Conservation (phyloP, 2,797 vertebrate genomes). For the Diplodus sargus region DNA sequence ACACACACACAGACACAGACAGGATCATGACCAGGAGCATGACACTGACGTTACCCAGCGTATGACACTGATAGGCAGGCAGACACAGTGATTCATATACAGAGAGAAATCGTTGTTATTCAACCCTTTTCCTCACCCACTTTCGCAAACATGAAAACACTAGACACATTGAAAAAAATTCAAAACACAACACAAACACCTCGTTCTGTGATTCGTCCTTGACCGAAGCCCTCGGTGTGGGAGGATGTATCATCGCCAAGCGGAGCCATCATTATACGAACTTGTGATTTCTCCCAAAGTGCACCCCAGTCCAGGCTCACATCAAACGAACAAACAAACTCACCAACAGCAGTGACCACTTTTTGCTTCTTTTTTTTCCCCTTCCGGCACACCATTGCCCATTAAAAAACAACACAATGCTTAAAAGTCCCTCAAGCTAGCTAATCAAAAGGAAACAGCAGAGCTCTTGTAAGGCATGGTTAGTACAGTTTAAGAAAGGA, state of each 20-base stretch:
- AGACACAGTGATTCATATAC: constrained; percentile 16
- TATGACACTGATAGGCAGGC: constrained; percentile 45
- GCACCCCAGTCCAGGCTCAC: constrained; percentile 26
- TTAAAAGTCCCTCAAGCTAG: constrained; percentile 46
- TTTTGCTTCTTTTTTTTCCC: constrained; percentile 13
- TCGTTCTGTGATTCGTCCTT: constrained; percentile 41
- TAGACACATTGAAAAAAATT: constrained; percentile 1
- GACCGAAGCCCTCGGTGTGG: constrained; percentile 38
- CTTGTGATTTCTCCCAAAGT: constrained; percentile 45
- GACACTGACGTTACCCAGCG: constrained; percentile 21
- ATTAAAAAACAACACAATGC: constrained; percentile 44
- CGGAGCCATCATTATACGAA: constrained; percentile 46
- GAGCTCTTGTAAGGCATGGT: constrained; percentile 38
- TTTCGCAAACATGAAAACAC: constrained; percentile 24
- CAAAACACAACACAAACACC: constrained; percentile 14
- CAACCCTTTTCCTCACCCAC: not conserved
- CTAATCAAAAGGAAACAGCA: constrained; percentile 55
- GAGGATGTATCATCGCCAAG: constrained; percentile 50
- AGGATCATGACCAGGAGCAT: constrained; percentile 14
- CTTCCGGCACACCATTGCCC: constrained; percentile 22
- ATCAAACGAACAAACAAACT: constrained; percentile 32
- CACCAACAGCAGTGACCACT: constrained; percentile 7
- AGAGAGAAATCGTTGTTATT: constrained; percentile 30
- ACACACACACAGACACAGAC: constrained; percentile 40
- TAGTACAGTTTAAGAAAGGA: constrained; percentile 35